Conservation (phyloP, 2,888 invertebrate species). For the Patella depressa region DNA sequence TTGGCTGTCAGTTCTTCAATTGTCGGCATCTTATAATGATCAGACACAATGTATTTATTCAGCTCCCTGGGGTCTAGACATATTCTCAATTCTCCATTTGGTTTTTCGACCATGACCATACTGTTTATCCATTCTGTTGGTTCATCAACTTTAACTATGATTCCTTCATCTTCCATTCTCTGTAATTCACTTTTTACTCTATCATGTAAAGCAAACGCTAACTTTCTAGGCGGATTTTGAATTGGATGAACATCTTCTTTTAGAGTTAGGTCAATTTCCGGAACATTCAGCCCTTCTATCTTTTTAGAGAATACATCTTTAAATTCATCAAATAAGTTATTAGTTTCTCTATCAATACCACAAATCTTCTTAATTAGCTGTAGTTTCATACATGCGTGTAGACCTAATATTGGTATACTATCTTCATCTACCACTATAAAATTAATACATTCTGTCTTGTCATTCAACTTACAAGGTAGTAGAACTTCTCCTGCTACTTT, state of each 20-base stretch:
- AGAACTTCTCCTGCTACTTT: neutral
- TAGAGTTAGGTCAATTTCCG: neutral
- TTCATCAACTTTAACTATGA: too few species aligned
- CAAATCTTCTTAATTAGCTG: neutral
- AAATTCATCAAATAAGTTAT: neutral
- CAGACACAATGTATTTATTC: too few species aligned
- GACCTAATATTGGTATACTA: neutral
- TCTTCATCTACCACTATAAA: conserved; percentile 3
- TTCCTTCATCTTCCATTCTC: neutral
- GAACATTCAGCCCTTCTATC: neutral
- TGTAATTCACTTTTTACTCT: neutral
- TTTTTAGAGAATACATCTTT: conserved; percentile 8
- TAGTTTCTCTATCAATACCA: neutral
- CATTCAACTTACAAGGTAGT: neutral
- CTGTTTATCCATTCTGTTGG: too few species aligned
- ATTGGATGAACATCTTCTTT: neutral
- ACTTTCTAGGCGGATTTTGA: neutral
- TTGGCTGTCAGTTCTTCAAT: neutral
- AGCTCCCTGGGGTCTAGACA: too few species aligned
- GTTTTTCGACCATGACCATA: too few species aligned
- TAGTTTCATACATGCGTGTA: neutral
- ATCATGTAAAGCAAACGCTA: neutral
- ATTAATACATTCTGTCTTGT: neutral
- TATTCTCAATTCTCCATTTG: too few species aligned
- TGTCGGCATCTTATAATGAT: neutral